Base-by-base conservation (phyloP, 2,888 invertebrate genomes). In the Leptinotarsa haldemani region DNA sequence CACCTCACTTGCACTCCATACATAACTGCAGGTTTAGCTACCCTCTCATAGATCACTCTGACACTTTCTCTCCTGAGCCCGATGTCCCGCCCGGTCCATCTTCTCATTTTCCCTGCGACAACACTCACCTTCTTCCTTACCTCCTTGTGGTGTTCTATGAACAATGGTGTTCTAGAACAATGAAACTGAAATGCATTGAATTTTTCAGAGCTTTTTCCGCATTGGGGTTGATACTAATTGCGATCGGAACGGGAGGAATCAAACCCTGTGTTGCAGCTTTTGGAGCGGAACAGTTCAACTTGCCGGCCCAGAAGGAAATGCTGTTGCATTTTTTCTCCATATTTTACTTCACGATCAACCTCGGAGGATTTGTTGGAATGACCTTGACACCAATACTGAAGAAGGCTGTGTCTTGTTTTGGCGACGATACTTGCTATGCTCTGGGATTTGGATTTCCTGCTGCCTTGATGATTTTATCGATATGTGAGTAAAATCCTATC, bases 201-300 rank as follows among this genome's bases (percentile, higher is more conserved):
- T 15, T 61, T 61, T 40, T 61, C n/a, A 61, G 61, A 61, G 16
- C 18, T 61, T 61, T 90, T 52, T 91, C 91, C 12, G 89, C 89
- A 85, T 83, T 90, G 13, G 92, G 91, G 0, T 82, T 92, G 74
- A 82, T 88, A 2, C 83, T 92, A 67, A 94, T 95, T 77, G 94
- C 94, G 0, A 86, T 93, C 20, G 95, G 95, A 1, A 94, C 95
- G 0, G 95, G 95, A 12, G 95, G 95, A 0, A 95, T 96, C 77
- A 96, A 96, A 83, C 95, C 96, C 0, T 96, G 95, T 83, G 95
- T 96, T 0, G 92, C 94, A 12, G 94, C 95, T 0, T 96, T 96
- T 84, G 96, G 95, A 3, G 96, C 95, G 4, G 96, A 96, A 84
- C 95, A 95, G 89, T 94, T 95, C 83, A 89, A 89, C 15, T 86